A percentile compares a stretch with the other conserved stretches of the same genome.
phyloP scores from a whole-genome alignment of 2,797 vertebrate species.

The Urophycis tenuis region DNA sequence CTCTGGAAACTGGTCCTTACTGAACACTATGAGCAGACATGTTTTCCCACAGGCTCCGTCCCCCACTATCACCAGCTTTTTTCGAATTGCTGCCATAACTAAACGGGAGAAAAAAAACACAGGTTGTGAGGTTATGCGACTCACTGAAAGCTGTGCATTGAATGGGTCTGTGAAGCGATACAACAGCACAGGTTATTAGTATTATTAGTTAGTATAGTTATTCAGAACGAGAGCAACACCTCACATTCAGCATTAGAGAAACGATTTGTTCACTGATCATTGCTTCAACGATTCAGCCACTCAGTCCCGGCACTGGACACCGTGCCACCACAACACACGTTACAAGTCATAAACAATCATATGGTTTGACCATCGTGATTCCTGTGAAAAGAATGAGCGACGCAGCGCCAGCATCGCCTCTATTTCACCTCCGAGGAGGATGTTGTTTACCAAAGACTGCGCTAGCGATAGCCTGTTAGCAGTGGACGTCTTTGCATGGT shows the following conservation, averaged over 20 bases:
- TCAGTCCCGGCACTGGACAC: neutral
- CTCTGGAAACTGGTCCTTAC: conserved; percentile 85
- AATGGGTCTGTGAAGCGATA: neutral
- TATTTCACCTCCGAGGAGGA: conserved; percentile 1
- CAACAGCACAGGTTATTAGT: neutral
- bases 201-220: too few relatives aligned
- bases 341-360: neutral
- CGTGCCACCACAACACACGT: neutral
- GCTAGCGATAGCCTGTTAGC: conserved; percentile 22
- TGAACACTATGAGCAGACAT: conserved; percentile 83
- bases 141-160: neutral
- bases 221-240: neutral
- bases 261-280: neutral
- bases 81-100: conserved; percentile 82
- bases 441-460: conserved; percentile 56
- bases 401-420: neutral
- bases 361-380: neutral
- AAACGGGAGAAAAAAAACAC: conserved; percentile 11
- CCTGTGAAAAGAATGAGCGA: neutral
- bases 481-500: neutral
- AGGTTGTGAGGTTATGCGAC: conserved; percentile 8
- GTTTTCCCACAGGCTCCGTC: conserved; percentile 87
- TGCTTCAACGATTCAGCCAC: neutral
- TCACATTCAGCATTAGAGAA: neutral
- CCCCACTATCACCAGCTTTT: conserved; percentile 84